phyloP scores from a whole-genome alignment of 2,113 vertebrate species.

The Leptosomus discolor region DNA sequence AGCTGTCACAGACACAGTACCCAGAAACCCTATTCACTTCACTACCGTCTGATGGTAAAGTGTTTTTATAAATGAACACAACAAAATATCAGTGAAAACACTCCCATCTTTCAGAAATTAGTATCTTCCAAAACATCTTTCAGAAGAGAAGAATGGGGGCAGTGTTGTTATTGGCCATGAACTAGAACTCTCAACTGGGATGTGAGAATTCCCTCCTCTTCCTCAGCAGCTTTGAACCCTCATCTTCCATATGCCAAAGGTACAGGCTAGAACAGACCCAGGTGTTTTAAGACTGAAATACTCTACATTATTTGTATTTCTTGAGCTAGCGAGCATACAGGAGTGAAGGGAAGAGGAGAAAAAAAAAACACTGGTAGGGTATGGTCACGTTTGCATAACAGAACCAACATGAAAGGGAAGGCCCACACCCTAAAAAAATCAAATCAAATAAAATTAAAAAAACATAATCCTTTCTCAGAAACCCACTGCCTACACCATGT shows the following conservation, averaged over 20 bases:
- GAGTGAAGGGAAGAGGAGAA: neutral
- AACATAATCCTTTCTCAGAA: neutral
- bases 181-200: neutral
- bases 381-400: accelerated
- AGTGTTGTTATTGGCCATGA: neutral
- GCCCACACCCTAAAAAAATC: neutral
- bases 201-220: neutral
- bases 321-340: neutral
- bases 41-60: neutral
- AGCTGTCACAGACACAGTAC: neutral
- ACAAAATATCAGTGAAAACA: neutral
- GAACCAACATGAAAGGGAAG: neutral
- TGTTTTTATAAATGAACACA: neutral
- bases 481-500: neutral
- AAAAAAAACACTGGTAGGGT: neutral
- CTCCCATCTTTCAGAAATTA: neutral
- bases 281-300: neutral
- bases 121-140: neutral
- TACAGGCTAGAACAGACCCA: neutral
- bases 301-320: neutral
- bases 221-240: neutral
- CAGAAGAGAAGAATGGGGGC: neutral
- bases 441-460: no score
- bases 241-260: neutral
- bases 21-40: neutral